Base-by-base conservation (phyloP, 1,140 invertebrate species). In the Arion vulgaris region DNA sequence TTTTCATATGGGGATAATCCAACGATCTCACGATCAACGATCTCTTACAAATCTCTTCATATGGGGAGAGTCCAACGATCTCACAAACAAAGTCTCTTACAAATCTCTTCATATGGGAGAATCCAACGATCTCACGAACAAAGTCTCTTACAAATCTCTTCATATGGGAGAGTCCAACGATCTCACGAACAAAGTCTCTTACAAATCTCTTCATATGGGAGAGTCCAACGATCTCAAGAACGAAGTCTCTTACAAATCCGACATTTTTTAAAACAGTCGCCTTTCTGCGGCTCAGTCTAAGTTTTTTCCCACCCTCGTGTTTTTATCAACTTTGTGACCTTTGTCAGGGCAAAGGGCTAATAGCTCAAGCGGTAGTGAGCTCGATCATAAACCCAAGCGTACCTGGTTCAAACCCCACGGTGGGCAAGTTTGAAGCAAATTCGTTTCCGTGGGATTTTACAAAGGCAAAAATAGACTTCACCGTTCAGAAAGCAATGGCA, bases 1-100 rank as follows among this genome's bases (percentile, higher is more conserved):
- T 98, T 98, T 92, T 99, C 99, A 93, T 99, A 99, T 51, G 98
- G 98, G 83, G 98, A 97, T 94, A 99, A 98, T 69, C 99, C 99
- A 88, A 96, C 96, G 5, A 99, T 97, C 93, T 99, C 99, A 85
- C 98, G 95, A n/a, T 98, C 88, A 99, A 93, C 95, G 99, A 99
- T 93, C 99, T 99, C 96, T 99, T 98, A 86, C 96, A 96, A 87
- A 98, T 94, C 93, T 98, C 98, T 92, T 99, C 99, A 93, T 99
- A 99, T 51, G 98, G 98, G 83, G 98, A 97, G 94, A 99, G 98
- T 69, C 99, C 99, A 88, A 96, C 96, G 5, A 99, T 97, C 93
- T 99, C 99, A 85, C 98, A 95, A 13, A 99, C 96, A 80, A 99
- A 92, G 90, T 99, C 98, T 84, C 98, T 94, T 69, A 99, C 96